phyloP scores from a whole-genome alignment of 2,888 invertebrate genomes.

The Aphodius sticticus region DNA sequence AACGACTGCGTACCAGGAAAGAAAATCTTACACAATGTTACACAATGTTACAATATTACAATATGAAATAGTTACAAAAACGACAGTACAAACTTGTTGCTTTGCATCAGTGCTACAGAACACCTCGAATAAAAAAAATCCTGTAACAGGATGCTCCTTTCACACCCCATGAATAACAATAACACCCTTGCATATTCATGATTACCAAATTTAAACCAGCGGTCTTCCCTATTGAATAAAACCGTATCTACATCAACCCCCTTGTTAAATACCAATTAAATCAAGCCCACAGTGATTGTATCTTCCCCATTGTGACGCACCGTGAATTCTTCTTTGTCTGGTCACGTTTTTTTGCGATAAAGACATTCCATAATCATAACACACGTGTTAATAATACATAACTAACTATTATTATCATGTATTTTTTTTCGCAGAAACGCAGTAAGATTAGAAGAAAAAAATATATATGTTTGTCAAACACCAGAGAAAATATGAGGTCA shows the following conservation, averaged over 20 bases:
- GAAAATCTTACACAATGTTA: too few relatives aligned
- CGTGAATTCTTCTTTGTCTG: background rate
- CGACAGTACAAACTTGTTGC: too few relatives aligned
- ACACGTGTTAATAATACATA: background rate
- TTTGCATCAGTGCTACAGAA: too few relatives aligned
- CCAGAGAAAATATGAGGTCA: too few relatives aligned
- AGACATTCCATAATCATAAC: background rate
- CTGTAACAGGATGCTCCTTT: background rate
- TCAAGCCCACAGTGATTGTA: background rate
- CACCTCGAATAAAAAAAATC: background rate
- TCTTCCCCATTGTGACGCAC: background rate
- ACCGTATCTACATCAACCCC: background rate
- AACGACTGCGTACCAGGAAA: too few relatives aligned
- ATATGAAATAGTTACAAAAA: too few relatives aligned
- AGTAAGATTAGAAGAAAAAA: too few relatives aligned
- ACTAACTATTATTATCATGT: background rate
- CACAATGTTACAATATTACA: too few relatives aligned
- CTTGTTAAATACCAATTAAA: constrained; percentile 4
- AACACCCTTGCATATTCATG: background rate
- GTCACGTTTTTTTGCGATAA: background rate
- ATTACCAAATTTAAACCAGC: background rate
- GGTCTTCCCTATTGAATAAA: background rate
- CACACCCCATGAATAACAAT: background rate
- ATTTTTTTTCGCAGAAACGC: background rate
- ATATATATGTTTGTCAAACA: too few relatives aligned